Evolutionary conservation across 2,797 vertebrate species (phyloP).

Genomic region (Anomalospiza imberbis): DNA sequence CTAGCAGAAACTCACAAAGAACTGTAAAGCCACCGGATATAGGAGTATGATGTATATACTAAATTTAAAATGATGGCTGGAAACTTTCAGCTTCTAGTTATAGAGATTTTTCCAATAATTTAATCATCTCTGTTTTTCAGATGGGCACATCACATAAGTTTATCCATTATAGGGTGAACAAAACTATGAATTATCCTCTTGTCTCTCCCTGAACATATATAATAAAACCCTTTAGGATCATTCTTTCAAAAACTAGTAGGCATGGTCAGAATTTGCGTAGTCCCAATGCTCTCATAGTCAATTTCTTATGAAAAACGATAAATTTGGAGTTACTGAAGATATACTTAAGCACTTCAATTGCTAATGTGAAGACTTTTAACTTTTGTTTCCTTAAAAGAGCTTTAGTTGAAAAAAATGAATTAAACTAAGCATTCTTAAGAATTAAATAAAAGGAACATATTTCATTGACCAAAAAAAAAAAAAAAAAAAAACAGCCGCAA

Average conservation of each 20-base stretch:
- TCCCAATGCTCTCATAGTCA: background rate
- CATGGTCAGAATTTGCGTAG: background rate
- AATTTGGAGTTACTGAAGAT: background rate
- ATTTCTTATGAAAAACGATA: background rate
- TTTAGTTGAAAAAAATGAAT: background rate
- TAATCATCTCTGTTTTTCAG: background rate
- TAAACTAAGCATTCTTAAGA: background rate
- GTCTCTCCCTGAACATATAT: background rate
- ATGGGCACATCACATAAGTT: background rate
- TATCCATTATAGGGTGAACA: background rate
- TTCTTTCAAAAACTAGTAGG: background rate
- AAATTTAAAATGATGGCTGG: background rate
- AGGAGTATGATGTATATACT: background rate
- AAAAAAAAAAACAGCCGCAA: background rate
- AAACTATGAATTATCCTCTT: background rate
- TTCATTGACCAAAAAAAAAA: background rate
- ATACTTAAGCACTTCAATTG: slow-evolving; percentile 28
- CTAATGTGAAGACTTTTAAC: slow-evolving; percentile 11
- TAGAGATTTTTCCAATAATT: background rate
- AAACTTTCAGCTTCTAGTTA: background rate
- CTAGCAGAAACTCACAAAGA: background rate
- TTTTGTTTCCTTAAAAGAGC: background rate
- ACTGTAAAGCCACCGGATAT: background rate
- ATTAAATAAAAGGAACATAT: slow-evolving; percentile 40
- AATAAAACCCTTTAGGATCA: background rate